These are phyloP conservation scores for Sesamia inferens DNA, from an alignment of 2,888 invertebrate genomes.

Conservation along the genomic window DNA sequence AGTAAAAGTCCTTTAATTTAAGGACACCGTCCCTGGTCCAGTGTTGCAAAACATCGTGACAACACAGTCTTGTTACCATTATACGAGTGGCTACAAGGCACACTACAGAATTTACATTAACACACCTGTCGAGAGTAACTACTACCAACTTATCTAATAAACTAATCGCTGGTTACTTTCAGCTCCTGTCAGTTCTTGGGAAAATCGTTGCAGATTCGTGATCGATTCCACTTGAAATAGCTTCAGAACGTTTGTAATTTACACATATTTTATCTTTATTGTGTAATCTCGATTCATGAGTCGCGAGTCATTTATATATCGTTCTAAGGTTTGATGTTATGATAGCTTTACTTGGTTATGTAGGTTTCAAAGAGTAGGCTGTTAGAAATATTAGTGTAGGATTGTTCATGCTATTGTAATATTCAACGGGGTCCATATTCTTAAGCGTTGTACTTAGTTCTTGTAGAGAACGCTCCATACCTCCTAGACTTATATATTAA, in stretches of 20 bases:
- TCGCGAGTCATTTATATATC: slow-evolving; percentile 30
- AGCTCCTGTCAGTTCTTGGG: slow-evolving; percentile 70
- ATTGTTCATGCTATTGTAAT: slow-evolving; percentile 30
- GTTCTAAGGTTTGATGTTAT: slow-evolving; percentile 41
- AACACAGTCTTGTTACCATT: slow-evolving; percentile 50
- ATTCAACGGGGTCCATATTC: slow-evolving; percentile 20
- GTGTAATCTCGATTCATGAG: slow-evolving; percentile 51
- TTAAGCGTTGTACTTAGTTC: slow-evolving; percentile 9
- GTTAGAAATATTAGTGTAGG: slow-evolving; percentile 49
- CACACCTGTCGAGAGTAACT: slow-evolving; percentile 74
- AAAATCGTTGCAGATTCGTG: slow-evolving; percentile 71
- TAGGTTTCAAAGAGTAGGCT: slow-evolving; percentile 45
- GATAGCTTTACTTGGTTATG: slow-evolving; percentile 49
- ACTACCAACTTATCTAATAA: slow-evolving; percentile 73
- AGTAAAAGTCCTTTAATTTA: slow-evolving; percentile 83
- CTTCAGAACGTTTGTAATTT: slow-evolving; percentile 48
- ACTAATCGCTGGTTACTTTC: slow-evolving; percentile 73
- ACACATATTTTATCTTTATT: slow-evolving; percentile 51
- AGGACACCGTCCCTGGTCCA: slow-evolving; percentile 73
- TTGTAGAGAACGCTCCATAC: background rate
- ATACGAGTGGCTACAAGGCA: slow-evolving; percentile 46
- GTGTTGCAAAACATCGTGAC: slow-evolving; percentile 76
- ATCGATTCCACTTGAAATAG: slow-evolving; percentile 46
- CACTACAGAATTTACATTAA: slow-evolving; percentile 76
- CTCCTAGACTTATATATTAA: background rate